phyloP scores from a whole-genome alignment of 2,888 invertebrate species.

The Notodromas monacha region DNA sequence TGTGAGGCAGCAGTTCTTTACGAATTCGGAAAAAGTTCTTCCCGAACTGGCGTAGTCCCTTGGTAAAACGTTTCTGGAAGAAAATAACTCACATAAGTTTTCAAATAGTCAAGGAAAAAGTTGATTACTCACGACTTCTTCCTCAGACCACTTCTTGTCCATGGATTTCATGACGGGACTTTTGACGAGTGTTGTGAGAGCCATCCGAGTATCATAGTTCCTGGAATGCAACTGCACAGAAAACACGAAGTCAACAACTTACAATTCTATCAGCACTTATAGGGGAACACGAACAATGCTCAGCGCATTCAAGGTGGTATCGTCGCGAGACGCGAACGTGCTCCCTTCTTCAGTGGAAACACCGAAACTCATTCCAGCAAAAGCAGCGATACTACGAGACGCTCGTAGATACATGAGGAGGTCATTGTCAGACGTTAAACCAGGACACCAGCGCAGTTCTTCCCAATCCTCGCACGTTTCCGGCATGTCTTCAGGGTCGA shows the following conservation, averaged over 20 bases:
- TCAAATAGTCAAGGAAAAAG: slow-evolving; percentile 5
- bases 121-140: slow-evolving; percentile 34
- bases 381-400: slow-evolving; percentile 88
- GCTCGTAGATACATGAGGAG: slow-evolving; percentile 88
- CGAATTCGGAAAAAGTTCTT: slow-evolving; percentile 95
- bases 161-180: slow-evolving; percentile 87
- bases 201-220: slow-evolving; percentile 81
- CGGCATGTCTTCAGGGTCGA: slow-evolving; percentile 17
- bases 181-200: slow-evolving; percentile 77
- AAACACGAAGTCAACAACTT: slow-evolving; percentile 8
- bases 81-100: slow-evolving; percentile 8
- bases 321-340: slow-evolving; percentile 78
- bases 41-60: slow-evolving; percentile 87
- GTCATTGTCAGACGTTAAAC: slow-evolving; percentile 68
- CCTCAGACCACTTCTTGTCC: slow-evolving; percentile 91
- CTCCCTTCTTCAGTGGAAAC: slow-evolving; percentile 89
- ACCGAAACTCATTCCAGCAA: slow-evolving; percentile 95
- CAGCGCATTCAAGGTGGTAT: slow-evolving; percentile 84
- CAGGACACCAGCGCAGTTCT: slow-evolving; percentile 75
- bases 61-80: slow-evolving; percentile 62
- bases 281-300: slow-evolving; percentile 31
- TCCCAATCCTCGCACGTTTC: slow-evolving; percentile 29
- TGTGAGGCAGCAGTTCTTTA: slow-evolving; percentile 78
- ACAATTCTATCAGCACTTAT: background rate
- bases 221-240: slow-evolving; percentile 50